Evolutionary conservation across 2,113 vertebrate genomes (phyloP), one percentile per base, ranked within the genome.

Genomic region (Trematomus loennbergii): DNA sequence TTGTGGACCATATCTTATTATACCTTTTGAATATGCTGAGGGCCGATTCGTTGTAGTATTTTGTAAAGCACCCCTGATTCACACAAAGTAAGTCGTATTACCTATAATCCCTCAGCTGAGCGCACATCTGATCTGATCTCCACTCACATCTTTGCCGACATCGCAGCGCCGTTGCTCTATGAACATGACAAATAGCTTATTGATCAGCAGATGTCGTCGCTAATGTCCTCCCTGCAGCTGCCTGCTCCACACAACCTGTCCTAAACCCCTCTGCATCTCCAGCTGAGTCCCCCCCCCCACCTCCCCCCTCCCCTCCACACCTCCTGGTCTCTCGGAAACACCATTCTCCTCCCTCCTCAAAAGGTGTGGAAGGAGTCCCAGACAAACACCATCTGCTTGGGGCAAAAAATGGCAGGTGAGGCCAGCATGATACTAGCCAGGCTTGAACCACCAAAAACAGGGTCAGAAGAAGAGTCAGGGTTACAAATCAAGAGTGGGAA

Each of bases 121-220:
- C 46, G n/a, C 72, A 22, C 72, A 83, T 83, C 72, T 76, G 76
- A 83, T 57, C 78, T 64, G 62, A 87, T 83, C 85, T 71, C 70
- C 61, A 17, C 72, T 71, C 60, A 40, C 52, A 48, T 68, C 59
- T 50, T 12, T 58, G 40, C 52, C 1, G 11, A 29, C 60, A 63
- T 62, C 1, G 2, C 18, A 64, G 75, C 57, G 0, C 73, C 33
- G 1, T 49, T 65, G 70, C 81, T 85, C 69, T 60, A 71, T 78
- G 75, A 88, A 89, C 79, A 83, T 92, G 87, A 92, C 86, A 85
- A 92, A 92, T 85, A 83, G 88, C 77, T 88, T 90, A 93, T 92
- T 89, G 91, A 92, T 91, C 81, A 88, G 88, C 89, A 92, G 89
- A 92, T 90, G 91, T 86, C 75, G 17, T 12, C 3, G 65, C 80